Percentiles rank a stretch among this genome's conserved stretches.
Conservation (phyloP, 2,888 invertebrate genomes). For the Rhorus exstirpatorius region DNA sequence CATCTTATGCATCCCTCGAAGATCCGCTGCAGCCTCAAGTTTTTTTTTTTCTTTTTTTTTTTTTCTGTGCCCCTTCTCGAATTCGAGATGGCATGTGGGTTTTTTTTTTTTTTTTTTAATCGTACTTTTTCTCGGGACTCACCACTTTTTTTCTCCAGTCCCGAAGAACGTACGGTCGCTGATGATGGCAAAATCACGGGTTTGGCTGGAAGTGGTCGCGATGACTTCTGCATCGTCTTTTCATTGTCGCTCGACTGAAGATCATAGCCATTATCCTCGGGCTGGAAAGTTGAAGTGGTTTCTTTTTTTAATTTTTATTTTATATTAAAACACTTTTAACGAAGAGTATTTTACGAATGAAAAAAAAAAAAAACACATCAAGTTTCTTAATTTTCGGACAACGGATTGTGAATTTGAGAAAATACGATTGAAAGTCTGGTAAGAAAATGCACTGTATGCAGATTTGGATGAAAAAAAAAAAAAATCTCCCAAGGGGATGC, state of each 20-base stretch:
- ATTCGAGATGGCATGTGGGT: conserved; percentile 6
- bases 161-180: conserved; percentile 36
- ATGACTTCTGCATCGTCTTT: conserved; percentile 62
- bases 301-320: too few species aligned
- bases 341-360: neutral
- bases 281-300: conserved; percentile 77
- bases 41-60: neutral
- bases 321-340: too few species aligned
- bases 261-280: conserved; percentile 77
- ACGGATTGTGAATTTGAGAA: neutral
- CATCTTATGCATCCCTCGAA: conserved; percentile 29
- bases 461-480: conserved; percentile 18
- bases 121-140: conserved; percentile 10
- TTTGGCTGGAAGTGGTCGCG: conserved; percentile 79
- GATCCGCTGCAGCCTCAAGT: neutral
- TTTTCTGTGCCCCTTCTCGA: conserved; percentile 46
- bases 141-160: conserved; percentile 51
- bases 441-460: neutral
- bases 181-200: conserved; percentile 71
- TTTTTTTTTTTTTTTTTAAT: conserved; percentile 39
- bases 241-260: conserved; percentile 69
- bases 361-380: neutral
- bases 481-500: too few species aligned
- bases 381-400: neutral
- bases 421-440: too few species aligned